These are phyloP conservation scores for Clupea harengus DNA, from an alignment of 2,113 vertebrate species.

Conservation along the genomic window DNA sequence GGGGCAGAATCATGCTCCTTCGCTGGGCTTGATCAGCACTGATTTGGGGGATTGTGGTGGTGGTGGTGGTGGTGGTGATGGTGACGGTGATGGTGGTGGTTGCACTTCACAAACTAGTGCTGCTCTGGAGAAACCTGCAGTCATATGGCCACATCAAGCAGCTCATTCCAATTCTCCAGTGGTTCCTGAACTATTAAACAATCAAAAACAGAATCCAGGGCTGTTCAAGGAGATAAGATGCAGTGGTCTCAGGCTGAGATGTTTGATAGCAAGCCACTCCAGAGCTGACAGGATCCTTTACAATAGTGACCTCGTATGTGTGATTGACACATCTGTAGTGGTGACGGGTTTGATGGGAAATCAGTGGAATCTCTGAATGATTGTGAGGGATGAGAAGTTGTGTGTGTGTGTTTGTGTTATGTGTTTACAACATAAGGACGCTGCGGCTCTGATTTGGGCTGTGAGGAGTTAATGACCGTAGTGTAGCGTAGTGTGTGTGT, in stretches of 20 bases:
- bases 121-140: background rate
- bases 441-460: background rate
- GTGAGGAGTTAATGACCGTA: background rate
- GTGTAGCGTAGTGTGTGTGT: background rate
- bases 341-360: background rate
- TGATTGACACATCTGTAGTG: background rate
- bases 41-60: background rate
- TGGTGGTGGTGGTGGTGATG: slow-evolving; percentile 9
- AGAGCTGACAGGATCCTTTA: background rate
- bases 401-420: too few relatives aligned
- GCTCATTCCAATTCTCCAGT: background rate
- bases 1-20: background rate
- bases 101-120: background rate
- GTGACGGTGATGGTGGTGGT: slow-evolving; percentile 11
- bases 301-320: background rate
- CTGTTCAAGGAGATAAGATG: background rate
- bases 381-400: background rate
- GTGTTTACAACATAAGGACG: background rate
- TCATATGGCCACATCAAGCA: background rate
- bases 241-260: background rate
- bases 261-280: background rate
- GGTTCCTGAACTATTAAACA: background rate
- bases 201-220: background rate
- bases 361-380: background rate
- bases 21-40: background rate